Evolutionary conservation across 92 coral and sea anemone genomes (phyloP).

Genomic region (Porites evermanni): DNA sequence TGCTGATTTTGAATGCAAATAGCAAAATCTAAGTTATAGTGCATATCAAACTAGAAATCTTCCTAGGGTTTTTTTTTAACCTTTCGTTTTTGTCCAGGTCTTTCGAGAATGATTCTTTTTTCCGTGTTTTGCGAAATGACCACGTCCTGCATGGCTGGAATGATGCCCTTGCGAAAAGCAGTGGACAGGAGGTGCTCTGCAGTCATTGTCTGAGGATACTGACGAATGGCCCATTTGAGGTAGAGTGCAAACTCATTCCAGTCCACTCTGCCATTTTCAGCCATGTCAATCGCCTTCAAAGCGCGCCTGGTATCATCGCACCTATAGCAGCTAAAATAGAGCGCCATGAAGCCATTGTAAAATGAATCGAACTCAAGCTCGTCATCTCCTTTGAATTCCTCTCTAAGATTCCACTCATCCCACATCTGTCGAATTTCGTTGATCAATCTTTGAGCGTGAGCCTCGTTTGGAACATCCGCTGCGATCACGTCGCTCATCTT

Average conservation of each 20-base stretch:
- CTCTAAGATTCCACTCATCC: conserved; percentile 68
- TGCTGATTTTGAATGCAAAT: no score
- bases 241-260: conserved; percentile 55
- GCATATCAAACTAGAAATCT: no score
- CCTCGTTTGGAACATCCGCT: conserved; percentile 15
- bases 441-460: conserved; percentile 37
- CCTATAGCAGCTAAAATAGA: conserved; percentile 64
- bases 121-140: neutral
- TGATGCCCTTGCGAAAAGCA: conserved; percentile 67
- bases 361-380: conserved; percentile 63
- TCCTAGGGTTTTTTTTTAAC: no score
- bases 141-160: conserved; percentile 84
- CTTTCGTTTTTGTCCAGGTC: no score
- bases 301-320: conserved; percentile 55
- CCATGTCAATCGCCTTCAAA: conserved; percentile 63
- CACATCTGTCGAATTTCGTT: conserved; percentile 58
- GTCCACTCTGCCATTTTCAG: conserved; percentile 53
- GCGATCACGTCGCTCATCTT: conserved; percentile 66
- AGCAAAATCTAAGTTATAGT: no score
- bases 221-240: conserved; percentile 47
- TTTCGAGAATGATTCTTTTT: no score
- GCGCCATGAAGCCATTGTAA: conserved; percentile 74
- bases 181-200: conserved; percentile 31
- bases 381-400: conserved; percentile 52
- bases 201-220: conserved; percentile 39